Evolutionary conservation across 2,113 vertebrate species (phyloP).

Genomic region (Thymallus thymallus): DNA sequence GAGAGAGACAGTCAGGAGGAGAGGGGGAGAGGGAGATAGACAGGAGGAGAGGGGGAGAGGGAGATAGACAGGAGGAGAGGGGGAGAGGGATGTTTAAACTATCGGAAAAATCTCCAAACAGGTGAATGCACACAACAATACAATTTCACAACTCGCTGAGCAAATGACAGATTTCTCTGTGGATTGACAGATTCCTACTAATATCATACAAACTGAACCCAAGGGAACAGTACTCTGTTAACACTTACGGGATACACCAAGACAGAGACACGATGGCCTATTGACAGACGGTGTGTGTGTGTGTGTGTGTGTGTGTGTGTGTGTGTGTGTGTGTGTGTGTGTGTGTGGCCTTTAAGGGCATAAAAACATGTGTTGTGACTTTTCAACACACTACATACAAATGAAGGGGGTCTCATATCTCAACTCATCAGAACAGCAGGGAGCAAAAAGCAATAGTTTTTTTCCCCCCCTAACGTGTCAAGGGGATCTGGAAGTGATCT

Average conservation of each 20-base stretch:
- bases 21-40: too few species aligned
- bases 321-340: too few species aligned
- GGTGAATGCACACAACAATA: constrained; percentile 57
- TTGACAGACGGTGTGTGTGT: constrained; percentile 21
- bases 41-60: too few species aligned
- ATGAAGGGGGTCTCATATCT: too few species aligned
- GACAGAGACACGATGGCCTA: constrained; percentile 29
- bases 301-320: too few species aligned
- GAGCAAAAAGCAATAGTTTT: too few species aligned
- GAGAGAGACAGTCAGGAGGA: too few species aligned
- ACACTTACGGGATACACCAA: constrained; percentile 25
- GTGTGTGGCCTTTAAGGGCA: not conserved
- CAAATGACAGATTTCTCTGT: constrained; percentile 47
- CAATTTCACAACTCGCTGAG: constrained; percentile 62
- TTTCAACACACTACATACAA: too few species aligned
- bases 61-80: too few species aligned
- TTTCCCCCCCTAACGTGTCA: too few species aligned
- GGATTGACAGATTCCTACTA: constrained; percentile 13
- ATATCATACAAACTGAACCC: constrained; percentile 6
- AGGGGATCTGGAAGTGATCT: constrained; percentile 64
- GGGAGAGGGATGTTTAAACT: not conserved
- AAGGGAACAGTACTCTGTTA: constrained; percentile 21
- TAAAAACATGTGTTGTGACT: too few species aligned
- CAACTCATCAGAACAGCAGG: constrained; percentile 14
- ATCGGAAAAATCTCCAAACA: constrained; percentile 27